These are phyloP conservation scores for Rosalia funebris DNA, from an alignment of 2,888 invertebrate genomes.

Conservation along the genomic window DNA sequence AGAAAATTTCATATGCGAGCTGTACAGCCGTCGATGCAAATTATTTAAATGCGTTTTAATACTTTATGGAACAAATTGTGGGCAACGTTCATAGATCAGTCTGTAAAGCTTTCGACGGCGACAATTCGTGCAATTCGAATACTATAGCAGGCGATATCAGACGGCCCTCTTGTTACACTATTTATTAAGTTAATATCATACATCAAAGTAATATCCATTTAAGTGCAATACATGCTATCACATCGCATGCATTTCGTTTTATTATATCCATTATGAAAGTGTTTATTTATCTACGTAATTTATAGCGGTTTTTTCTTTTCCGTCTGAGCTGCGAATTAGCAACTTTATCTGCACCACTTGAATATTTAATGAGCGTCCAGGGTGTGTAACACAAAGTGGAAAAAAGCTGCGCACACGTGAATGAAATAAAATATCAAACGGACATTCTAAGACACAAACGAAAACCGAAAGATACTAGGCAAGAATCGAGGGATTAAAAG, in stretches of 20 bases:
- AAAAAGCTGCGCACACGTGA: no score
- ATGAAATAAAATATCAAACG: no score
- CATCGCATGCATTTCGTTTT: not conserved
- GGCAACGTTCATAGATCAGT: not conserved
- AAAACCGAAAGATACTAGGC: no score
- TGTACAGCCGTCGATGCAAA: not conserved
- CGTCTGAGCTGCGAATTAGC: not conserved
- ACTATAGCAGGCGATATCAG: no score
- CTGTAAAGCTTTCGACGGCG: no score
- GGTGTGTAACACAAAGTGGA: not conserved
- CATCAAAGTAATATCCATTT: no score
- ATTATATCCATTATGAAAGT: not conserved
- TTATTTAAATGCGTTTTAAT: not conserved
- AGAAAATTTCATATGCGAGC: not conserved
- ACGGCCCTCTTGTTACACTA: no score
- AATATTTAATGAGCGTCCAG: not conserved
- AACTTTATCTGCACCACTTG: not conserved
- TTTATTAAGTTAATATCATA: no score
- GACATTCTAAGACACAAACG: no score
- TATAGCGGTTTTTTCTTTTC: not conserved
- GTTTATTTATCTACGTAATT: not conserved
- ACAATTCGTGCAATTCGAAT: no score
- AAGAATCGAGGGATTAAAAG: no score
- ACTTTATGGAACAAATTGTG: not conserved
- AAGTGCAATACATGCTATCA: no score